Base-by-base conservation (phyloP, 2,888 invertebrate genomes). In the Psylliodes chrysocephalus region DNA sequence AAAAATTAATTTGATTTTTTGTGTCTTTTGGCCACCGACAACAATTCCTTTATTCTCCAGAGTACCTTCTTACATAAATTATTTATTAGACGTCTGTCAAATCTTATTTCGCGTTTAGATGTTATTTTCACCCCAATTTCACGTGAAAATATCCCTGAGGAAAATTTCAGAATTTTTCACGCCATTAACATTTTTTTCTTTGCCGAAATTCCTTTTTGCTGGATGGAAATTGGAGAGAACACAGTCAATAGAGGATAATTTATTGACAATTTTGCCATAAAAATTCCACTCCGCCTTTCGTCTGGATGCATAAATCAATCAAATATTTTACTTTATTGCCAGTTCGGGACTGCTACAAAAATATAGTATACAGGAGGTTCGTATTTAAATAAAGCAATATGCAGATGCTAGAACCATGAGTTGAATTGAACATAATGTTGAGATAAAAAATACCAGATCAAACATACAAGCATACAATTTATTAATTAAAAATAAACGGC, bases 111-210 rank as follows among this genome's bases (percentile, higher is more conserved):
- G 22, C 54, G 10, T 38, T 35, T 42, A 22, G 10, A 25, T 28
- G 38, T 54, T 54, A 54, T 54, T 54, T 54, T 54, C 25, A 12
- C 42, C 22, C 42, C 38, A 40, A 54, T 54, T 54, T 38, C 35
- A 40, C 42, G n/a, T 7, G 15, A 25, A 54, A 40, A 54, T 54
- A 40, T 54, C 38, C 8, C 28, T 15, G 30, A 30, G 28, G 25
- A 17, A 51, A 25, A 47, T 47, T 14, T 46, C 7, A 1, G 46
- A 52, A 38, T 53, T 53, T 53, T 53, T 40, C 40, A 15, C 40
- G 40, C 40, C 42, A 54, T 54, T 49, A 28, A 55, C 42, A 46
- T 44, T 55, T 55, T 25, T 55, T 33, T 40, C 33, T 63, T 63
- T 63, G 19, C 52, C 30, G 33, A 57, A 57, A 54, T 54, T 57